Conservation (phyloP, 1,140 invertebrate genomes). For the Wasmannia auropunctata region DNA sequence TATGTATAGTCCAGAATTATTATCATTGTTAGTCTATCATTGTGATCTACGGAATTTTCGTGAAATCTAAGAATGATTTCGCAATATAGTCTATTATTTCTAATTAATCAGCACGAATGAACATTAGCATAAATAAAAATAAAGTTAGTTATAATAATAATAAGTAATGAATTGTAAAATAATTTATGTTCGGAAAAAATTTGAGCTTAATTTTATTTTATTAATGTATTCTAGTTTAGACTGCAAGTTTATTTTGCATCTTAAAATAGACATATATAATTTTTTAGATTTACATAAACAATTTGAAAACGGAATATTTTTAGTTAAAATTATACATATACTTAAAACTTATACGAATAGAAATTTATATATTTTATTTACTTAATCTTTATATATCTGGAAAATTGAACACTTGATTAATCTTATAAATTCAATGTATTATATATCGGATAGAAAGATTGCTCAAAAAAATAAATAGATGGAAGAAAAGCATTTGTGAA, state of each 20-base stretch:
- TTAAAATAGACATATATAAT: not conserved
- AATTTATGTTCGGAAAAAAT: not conserved
- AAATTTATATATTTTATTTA: not conserved
- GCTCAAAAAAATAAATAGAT: no score
- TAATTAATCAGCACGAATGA: not conserved
- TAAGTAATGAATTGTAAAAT: not conserved
- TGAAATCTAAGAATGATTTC: not conserved
- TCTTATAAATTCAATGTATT: not conserved
- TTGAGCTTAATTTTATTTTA: not conserved
- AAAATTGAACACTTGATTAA: not conserved
- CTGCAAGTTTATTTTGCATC: not conserved
- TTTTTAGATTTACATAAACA: not conserved
- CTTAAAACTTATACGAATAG: not conserved
- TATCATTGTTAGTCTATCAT: constrained; percentile 29
- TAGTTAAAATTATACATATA: not conserved
- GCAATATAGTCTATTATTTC: not conserved
- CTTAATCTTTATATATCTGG: not conserved
- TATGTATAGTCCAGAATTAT: constrained; percentile 14
- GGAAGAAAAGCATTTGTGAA: not conserved
- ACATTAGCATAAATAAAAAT: not conserved
- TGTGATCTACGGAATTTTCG: not conserved
- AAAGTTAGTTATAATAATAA: no score
- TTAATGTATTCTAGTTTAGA: not conserved
- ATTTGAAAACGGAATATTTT: not conserved
- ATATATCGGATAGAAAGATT: not conserved